Evolutionary conservation across 2,113 vertebrate genomes (phyloP), one percentile per base, ranked within the genome.

Genomic region (Diphyllodes magnificus): DNA sequence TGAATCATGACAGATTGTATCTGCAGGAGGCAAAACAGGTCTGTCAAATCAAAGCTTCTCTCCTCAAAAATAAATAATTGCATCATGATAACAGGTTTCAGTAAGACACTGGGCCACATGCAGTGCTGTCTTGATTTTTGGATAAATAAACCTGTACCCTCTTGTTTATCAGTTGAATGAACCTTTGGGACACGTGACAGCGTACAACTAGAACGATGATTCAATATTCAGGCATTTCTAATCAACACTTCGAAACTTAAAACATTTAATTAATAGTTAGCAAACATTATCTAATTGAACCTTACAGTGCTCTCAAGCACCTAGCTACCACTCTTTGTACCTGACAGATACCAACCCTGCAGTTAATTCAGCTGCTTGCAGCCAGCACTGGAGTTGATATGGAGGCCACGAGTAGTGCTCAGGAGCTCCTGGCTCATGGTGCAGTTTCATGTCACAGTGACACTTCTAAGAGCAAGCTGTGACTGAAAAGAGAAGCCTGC

Each of bases 271-370:
- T 86, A 93, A 93, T 49, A 65, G 63, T 78, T 57, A 56, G 68
- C 64, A 93, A 90, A 68, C 37, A 92, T 49, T 77, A 88, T 33
- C 33, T 94, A 95, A 96, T 81, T 81, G 57, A 95, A 75, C 80
- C 31, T 92, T 86, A 30, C 14, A 71, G 64, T 27, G 31, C 44
- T 66, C 51, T 75, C 79, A 82, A 50, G 61, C 35, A 95, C 50
- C 35, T 13, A 70, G 50, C 56, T 66, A 61, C 37, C 54, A 57
- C 50, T 61, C 27, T 73, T 85, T n/a, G 53, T n/a, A 53, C 37
- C 30, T 50, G 31, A 44, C 47, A 72, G 47, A 80, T 39, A 86
- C 9, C 0, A 3, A 39, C 33, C 42, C 60, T 51, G 54, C 56
- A 92, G 79, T 51, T 86, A 51, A 49, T 35, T 28, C 68, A 76